These are phyloP conservation scores for Neuroscelio doddi DNA, from an alignment of 2,888 invertebrate species.

Conservation along the genomic window DNA sequence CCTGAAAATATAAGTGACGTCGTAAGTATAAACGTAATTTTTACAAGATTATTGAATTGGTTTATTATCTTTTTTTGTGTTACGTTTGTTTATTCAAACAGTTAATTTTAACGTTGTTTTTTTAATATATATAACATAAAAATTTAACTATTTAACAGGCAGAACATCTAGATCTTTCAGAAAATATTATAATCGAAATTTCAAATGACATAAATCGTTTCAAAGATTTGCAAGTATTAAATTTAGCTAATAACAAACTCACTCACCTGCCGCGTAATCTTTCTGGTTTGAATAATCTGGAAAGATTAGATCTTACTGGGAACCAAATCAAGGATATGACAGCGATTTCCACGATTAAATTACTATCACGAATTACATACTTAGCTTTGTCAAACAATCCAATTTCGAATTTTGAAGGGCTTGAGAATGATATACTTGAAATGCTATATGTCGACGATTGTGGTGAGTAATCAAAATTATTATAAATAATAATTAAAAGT, in stretches of 20 bases:
- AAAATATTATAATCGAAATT: conserved; percentile 76
- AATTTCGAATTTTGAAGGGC: conserved; percentile 74
- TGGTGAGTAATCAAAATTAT: conserved; percentile 64
- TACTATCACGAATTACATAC: conserved; percentile 73
- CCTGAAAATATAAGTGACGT: conserved; percentile 60
- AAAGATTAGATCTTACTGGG: conserved; percentile 77
- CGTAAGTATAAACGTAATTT: conserved; percentile 52
- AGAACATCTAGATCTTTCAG: conserved; percentile 77
- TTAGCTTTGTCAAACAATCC: conserved; percentile 80
- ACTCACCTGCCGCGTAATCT: conserved; percentile 74
- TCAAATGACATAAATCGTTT: conserved; percentile 68
- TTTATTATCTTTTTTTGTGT: too few relatives aligned
- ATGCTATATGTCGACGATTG: conserved; percentile 78
- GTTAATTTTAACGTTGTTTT: conserved; percentile 16
- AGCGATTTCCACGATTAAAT: conserved; percentile 52
- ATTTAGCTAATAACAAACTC: conserved; percentile 75
- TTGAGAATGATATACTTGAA: conserved; percentile 76
- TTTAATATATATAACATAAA: neutral
- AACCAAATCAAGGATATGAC: conserved; percentile 77
- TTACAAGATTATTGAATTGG: too few relatives aligned
- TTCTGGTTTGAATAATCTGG: conserved; percentile 74
- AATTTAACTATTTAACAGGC: conserved; percentile 73
- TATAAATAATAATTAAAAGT: conserved; percentile 1
- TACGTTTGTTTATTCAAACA: too few relatives aligned
- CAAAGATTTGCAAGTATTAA: conserved; percentile 74